Conservation (phyloP, 2,113 vertebrate genomes). For the Ivindomyrus marchei region DNA sequence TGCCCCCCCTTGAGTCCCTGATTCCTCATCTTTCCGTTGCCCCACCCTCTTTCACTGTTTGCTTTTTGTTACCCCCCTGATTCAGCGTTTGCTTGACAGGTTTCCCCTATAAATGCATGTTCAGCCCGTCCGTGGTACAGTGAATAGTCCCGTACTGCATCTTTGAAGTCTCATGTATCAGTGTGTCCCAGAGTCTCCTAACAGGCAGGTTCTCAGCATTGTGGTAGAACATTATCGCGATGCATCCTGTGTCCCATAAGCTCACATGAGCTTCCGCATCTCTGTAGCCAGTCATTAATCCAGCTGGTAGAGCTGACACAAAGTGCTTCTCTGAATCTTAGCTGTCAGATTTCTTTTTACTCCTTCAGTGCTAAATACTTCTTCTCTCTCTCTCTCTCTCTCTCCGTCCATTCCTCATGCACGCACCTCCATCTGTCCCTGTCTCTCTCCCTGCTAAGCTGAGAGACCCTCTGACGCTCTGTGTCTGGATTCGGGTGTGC, state of each 20-base stretch:
- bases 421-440: not conserved
- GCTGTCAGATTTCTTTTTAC: not conserved
- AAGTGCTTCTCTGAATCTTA: not conserved
- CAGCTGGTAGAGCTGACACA: not conserved
- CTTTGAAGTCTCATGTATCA: not conserved
- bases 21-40: not conserved
- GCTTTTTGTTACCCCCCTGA: too few species aligned
- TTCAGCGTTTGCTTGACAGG: not conserved
- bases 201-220: not conserved
- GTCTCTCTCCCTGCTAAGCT: conserved; percentile 48
- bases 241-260: not conserved
- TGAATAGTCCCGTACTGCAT: not conserved
- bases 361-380: conserved; percentile 8
- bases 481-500: conserved; percentile 60
- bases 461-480: conserved; percentile 69
- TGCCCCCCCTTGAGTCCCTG: not conserved
- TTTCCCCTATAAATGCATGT: not conserved
- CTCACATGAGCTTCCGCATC: not conserved
- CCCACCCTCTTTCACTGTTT: not conserved
- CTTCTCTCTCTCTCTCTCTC: not conserved
- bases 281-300: not conserved
- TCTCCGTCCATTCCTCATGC: conserved; percentile 25
- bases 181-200: not conserved
- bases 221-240: not conserved
- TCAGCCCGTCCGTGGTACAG: not conserved